Percentiles rank a stretch among this genome's conserved stretches.
Evolutionary conservation across 1,140 invertebrate genomes (phyloP).

Genomic region (Uloborus diversus): DNA sequence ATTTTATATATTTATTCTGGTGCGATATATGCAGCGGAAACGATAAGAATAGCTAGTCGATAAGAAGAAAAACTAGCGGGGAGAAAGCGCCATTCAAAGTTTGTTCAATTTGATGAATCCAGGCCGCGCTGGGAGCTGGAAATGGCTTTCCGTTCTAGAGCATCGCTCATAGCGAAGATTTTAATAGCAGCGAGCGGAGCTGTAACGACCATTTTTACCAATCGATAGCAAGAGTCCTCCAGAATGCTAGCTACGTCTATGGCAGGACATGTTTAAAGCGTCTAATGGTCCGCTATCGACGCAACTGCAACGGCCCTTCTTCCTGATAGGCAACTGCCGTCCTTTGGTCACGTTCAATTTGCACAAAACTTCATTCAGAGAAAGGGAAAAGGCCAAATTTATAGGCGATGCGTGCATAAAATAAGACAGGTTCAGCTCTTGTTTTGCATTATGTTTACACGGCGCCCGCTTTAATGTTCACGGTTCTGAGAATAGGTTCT

Average conservation of each 20-base stretch:
- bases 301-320: slow-evolving; percentile 21
- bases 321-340: slow-evolving; percentile 35
- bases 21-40: slow-evolving; percentile 30
- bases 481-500: slow-evolving; percentile 42
- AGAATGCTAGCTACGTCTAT: not conserved
- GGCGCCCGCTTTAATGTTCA: slow-evolving; percentile 52
- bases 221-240: slow-evolving; percentile 30
- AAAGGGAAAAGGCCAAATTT: slow-evolving; percentile 52
- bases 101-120: slow-evolving; percentile 53
- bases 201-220: slow-evolving; percentile 18
- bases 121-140: not conserved
- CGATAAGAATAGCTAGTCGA: slow-evolving; percentile 17
- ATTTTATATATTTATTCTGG: slow-evolving; percentile 34
- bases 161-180: slow-evolving; percentile 49
- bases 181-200: slow-evolving; percentile 36
- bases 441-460: slow-evolving; percentile 55
- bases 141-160: slow-evolving; percentile 46
- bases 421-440: slow-evolving; percentile 51
- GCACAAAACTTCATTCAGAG: slow-evolving; percentile 46
- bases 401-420: slow-evolving; percentile 49
- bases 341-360: slow-evolving; percentile 50
- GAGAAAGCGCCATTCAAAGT: slow-evolving; percentile 33
- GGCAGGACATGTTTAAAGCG: not conserved
- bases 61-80: not conserved
- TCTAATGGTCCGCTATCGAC: slow-evolving; percentile 45